Evolutionary conservation across 2,113 vertebrate species (phyloP).

Genomic region (Nesogale talazaci): DNA sequence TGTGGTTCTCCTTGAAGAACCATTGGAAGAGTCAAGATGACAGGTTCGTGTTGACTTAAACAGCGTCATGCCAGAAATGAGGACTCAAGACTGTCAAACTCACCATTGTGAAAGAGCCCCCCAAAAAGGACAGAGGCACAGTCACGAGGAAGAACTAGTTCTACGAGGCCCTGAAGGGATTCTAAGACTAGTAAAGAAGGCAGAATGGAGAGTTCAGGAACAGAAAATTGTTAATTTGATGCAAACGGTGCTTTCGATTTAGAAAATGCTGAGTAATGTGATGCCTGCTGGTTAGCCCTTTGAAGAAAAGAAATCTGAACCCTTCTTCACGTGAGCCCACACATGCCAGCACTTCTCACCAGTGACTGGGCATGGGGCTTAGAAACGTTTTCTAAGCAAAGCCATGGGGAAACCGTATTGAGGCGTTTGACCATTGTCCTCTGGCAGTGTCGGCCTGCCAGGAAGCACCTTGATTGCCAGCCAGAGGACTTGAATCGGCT

Average conservation of each 20-base stretch:
- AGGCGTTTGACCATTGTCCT: background rate
- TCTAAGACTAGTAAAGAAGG: background rate
- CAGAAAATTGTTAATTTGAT: background rate
- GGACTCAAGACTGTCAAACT: background rate
- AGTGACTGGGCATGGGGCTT: background rate
- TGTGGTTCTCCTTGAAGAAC: background rate
- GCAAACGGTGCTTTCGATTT: background rate
- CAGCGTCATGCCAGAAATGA: conserved; percentile 9
- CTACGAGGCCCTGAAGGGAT: background rate
- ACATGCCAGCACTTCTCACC: background rate
- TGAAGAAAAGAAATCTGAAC: background rate
- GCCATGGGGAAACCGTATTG: background rate
- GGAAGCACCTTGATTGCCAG: background rate
- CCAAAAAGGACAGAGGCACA: background rate
- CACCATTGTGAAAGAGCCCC: background rate
- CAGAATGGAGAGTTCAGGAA: background rate
- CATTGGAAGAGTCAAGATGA: background rate
- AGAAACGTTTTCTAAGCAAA: background rate
- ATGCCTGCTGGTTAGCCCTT: background rate
- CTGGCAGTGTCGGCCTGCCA: background rate
- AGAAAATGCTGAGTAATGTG: background rate
- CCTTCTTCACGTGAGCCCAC: background rate
- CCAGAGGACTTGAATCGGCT: background rate
- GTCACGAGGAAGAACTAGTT: background rate
- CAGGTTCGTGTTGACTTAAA: conserved; percentile 34